phyloP scores from a whole-genome alignment of 2,797 vertebrate species.

The Sebastes hopkinsi region DNA sequence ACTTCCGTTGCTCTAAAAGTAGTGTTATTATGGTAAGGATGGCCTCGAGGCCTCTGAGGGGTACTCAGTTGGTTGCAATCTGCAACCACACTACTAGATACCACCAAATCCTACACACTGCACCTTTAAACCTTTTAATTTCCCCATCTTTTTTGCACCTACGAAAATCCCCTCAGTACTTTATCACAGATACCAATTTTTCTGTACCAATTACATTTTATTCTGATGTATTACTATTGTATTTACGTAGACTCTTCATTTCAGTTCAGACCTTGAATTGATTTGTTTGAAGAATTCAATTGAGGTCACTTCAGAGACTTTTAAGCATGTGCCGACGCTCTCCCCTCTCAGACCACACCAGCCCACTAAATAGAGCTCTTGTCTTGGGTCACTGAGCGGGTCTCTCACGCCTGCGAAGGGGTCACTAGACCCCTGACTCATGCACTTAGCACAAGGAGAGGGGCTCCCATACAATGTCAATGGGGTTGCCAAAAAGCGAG shows the following conservation, averaged over 20 bases:
- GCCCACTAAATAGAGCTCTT: conserved; percentile 48
- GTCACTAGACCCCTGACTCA: conserved; percentile 54
- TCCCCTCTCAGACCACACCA: conserved; percentile 14
- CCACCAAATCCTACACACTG: too few species aligned
- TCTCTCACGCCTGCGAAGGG: conserved; percentile 29
- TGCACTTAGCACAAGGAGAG: conserved; percentile 46
- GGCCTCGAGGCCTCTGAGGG: too few species aligned
- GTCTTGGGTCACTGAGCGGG: conserved; percentile 52
- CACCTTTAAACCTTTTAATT: not conserved
- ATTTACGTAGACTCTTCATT: not conserved
- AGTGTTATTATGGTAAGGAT: too few species aligned
- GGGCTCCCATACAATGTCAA: conserved; percentile 32
- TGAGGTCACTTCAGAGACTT: conserved; percentile 27
- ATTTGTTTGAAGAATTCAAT: not conserved
- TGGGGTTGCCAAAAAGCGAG: not conserved
- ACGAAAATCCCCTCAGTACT: not conserved
- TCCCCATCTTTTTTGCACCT: not conserved
- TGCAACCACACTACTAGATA: too few species aligned
- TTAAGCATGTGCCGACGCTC: conserved; percentile 24
- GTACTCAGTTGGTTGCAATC: too few species aligned
- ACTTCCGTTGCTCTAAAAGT: too few species aligned
- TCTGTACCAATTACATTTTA: not conserved
- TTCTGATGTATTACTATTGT: not conserved
- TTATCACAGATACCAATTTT: not conserved
- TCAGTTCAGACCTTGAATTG: not conserved